phyloP scores from a whole-genome alignment of 2,888 invertebrate genomes.

The Aquatica leii region DNA sequence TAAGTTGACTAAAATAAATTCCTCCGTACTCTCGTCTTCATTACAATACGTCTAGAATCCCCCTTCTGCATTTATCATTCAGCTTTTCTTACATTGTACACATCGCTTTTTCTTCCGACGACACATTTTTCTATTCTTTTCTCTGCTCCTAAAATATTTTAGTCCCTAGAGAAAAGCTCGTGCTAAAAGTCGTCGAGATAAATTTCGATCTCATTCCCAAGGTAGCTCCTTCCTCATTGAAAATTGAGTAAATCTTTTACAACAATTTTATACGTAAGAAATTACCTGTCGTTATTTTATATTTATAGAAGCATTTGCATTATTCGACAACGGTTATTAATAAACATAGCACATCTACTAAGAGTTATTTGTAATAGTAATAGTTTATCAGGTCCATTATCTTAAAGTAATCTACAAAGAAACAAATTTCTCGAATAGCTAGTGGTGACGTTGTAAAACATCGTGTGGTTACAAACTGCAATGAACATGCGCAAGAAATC shows the following conservation, averaged over 20 bases:
- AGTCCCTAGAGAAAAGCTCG: constrained; percentile 46
- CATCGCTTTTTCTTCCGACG: constrained; percentile 53
- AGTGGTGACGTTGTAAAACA: constrained; percentile 41
- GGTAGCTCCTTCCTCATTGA: constrained; percentile 33
- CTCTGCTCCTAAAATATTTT: constrained; percentile 51
- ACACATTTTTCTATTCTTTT: constrained; percentile 54
- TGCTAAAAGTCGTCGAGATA: constrained; percentile 38
- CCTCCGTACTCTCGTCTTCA: constrained; percentile 50
- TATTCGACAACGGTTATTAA: constrained; percentile 21
- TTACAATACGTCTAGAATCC: constrained; percentile 52
- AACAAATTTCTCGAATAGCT: constrained; percentile 36
- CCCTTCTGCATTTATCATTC: constrained; percentile 53
- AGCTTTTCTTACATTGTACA: constrained; percentile 53
- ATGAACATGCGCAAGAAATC: constrained; percentile 37
- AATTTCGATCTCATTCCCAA: constrained; percentile 37
- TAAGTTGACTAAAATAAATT: constrained; percentile 52
- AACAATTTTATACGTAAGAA: constrained; percentile 29
- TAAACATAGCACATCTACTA: no score
- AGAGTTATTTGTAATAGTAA: no score
- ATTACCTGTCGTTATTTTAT: constrained; percentile 25
- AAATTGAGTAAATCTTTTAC: constrained; percentile 37
- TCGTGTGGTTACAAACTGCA: constrained; percentile 39
- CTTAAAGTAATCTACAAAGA: constrained; percentile 33
- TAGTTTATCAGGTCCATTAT: constrained; percentile 27
- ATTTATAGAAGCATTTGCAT: constrained; percentile 25